A percentile compares a stretch with the other conserved stretches of the same genome.
Conservation (phyloP, 2,797 vertebrate genomes). For the Clarias fuscus region DNA sequence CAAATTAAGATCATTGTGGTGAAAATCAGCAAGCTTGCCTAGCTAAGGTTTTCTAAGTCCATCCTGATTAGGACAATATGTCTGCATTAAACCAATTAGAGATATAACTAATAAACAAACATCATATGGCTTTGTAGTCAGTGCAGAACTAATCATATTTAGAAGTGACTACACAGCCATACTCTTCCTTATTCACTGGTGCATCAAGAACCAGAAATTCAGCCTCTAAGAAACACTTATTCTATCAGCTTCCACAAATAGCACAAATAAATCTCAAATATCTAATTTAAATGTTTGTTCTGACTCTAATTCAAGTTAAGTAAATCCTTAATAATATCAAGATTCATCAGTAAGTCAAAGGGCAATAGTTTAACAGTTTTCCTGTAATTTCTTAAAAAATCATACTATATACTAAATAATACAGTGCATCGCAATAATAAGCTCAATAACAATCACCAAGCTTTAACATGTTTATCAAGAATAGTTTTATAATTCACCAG, state of each 20-base stretch:
- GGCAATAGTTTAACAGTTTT: background rate
- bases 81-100: background rate
- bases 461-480: slow-evolving; percentile 2
- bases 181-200: background rate
- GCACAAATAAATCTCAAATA: background rate
- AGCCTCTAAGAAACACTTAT: background rate
- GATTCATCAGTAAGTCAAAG: background rate
- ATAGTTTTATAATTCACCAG: background rate
- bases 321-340: background rate
- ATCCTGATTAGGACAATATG: background rate
- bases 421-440: background rate
- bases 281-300: background rate
- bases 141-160: background rate
- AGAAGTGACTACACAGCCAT: background rate
- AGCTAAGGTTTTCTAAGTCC: background rate
- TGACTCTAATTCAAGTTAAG: background rate
- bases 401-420: background rate
- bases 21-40: background rate
- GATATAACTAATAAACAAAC: background rate
- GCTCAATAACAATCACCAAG: background rate
- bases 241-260: background rate
- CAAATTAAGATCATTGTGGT: background rate
- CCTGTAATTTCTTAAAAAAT: background rate
- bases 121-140: background rate
- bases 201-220: background rate